Percentiles rank a stretch among this genome's conserved stretches.
Evolutionary conservation across 2,113 vertebrate genomes (phyloP).

Genomic region (Plecotus auritus): DNA sequence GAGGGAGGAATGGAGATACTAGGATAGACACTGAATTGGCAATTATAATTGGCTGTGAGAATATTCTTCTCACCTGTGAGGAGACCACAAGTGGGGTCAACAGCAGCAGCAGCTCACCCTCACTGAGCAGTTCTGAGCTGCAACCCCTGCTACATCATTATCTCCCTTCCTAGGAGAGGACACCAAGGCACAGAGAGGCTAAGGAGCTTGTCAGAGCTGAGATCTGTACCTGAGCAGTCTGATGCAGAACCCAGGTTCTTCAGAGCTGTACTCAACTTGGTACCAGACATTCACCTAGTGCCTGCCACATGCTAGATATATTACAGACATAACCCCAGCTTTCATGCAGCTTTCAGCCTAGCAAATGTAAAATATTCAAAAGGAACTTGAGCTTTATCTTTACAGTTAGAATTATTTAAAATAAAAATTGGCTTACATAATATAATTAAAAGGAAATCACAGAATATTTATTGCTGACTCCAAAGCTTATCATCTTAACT

Average conservation of each 20-base stretch:
- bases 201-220: background rate
- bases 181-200: background rate
- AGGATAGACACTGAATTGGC: background rate
- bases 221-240: background rate
- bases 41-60: background rate
- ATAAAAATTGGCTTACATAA: background rate
- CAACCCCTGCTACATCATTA: background rate
- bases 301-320: background rate
- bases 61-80: background rate
- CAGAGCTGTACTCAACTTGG: background rate
- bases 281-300: background rate
- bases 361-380: background rate
- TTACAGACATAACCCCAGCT: background rate
- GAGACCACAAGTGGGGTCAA: background rate
- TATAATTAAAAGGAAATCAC: conserved; percentile 1
- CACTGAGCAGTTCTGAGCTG: background rate
- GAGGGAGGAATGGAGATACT: background rate
- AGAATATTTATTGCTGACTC: background rate
- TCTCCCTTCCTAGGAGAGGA: background rate
- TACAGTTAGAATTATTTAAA: background rate
- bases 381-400: background rate
- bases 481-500: background rate
- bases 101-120: background rate
- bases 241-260: background rate
- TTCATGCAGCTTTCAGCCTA: background rate